A percentile compares a stretch with the other conserved stretches of the same genome.
These are phyloP conservation scores for Tachina lurida DNA, from an alignment of 2,888 invertebrate species.

Conservation along the genomic window DNA sequence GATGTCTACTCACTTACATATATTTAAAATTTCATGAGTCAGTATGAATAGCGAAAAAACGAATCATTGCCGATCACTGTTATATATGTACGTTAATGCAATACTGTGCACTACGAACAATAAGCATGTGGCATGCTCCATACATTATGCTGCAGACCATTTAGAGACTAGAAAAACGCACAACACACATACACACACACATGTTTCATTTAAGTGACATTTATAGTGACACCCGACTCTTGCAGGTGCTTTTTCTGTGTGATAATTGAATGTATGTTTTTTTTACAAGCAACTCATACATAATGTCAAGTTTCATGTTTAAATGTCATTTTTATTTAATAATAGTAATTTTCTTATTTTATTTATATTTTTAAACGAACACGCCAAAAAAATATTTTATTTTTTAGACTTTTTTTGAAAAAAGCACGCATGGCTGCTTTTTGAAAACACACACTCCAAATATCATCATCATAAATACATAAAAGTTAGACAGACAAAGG, in stretches of 20 bases:
- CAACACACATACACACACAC: constrained; percentile 9
- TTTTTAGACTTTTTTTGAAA: constrained; percentile 22
- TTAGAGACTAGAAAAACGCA: background rate
- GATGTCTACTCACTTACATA: no score
- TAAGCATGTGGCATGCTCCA: background rate
- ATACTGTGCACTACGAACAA: constrained; percentile 4
- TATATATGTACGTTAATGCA: background rate
- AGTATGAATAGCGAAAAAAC: no score
- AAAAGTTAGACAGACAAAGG: constrained; percentile 44
- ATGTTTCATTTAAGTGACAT: constrained; percentile 70
- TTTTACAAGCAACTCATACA: constrained; percentile 15
- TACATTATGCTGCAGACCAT: constrained; percentile 6
- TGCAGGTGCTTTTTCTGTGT: constrained; percentile 68
- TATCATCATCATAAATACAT: constrained; percentile 36
- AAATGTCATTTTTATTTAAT: constrained; percentile 72
- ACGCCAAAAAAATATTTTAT: background rate
- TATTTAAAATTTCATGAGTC: no score
- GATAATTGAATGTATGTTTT: background rate
- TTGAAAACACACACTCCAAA: constrained; percentile 29
- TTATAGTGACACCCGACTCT: constrained; percentile 69
- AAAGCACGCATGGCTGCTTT: constrained; percentile 63
- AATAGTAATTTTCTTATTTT: constrained; percentile 67
- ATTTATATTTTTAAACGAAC: constrained; percentile 26
- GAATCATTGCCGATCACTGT: no score
- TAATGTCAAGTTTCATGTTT: constrained; percentile 72